Evolutionary conservation across 2,797 vertebrate species (phyloP), one percentile per base, ranked within the genome.

Genomic region (Ptychobarbus kaznakovi): DNA sequence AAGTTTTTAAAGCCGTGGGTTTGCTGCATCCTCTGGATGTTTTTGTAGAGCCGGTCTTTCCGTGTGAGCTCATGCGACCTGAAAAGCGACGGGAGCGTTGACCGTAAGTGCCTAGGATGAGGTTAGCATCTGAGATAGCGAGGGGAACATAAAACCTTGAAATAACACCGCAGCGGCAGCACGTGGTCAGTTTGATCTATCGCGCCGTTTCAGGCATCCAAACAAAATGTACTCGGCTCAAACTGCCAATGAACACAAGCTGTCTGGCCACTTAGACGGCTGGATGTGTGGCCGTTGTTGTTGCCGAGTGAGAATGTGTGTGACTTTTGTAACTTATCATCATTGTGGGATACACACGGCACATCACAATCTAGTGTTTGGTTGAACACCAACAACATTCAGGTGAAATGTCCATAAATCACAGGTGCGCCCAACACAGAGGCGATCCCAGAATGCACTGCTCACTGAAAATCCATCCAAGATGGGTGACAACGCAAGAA

Each of bases 61-160:
- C 98, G 97, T 3, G 98, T 99, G 93, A 99, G 92, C 92, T 99
- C 98, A 86, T 97, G 98, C 0, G 98, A 99, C 90, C 98, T 99
- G 92, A 82, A 95, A 93, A 88, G 76, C 82, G 94, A 90, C 63
- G 91, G 25, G 86, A 40, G 51, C 28, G 49, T 40, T 63, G 44
- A 87, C 80, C 80, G 69, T 65, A 86, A 72, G 6, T 74, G 88
- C 87, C 16, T 79, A 79, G 87, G 86, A 83, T 58, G 73, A 83
- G 68, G 61, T 81, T 51, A 44, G 81, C 42, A 73, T 82, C 80
- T 86, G 65, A 28, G 25, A 90, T 77, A 70, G 81, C 68, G 68
- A 63, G 88, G 88, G 75, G 87, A 89, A 88, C 87, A 87, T 86
- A 88, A 92, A 69, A 87, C 51, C 75, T 85, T 83, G 90, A 80